Base-by-base conservation (phyloP, 2,113 vertebrate species). In the Formicarius rufipectus region DNA sequence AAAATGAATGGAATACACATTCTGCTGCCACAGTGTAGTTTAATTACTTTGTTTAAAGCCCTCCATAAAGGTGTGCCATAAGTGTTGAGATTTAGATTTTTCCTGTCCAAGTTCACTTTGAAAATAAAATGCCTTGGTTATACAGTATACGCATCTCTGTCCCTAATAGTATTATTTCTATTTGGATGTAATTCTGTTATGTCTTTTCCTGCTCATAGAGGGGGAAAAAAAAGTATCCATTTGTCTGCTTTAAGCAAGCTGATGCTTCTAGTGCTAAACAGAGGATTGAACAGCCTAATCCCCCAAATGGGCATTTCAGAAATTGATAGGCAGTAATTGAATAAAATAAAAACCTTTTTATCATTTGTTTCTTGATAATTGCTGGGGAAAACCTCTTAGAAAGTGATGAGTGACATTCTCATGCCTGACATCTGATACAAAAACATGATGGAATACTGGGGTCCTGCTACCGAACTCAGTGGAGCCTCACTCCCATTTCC, bases 281-380 rank as follows among this genome's bases (percentile, higher is more conserved):
- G 31, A n/a, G 55, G 72, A 37, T 19, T 9, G 7, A n/a, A 31
- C 4, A 55, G 12, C 27, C 15, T 75, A 12, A 66, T 63, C 3
- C 10, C 3, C 25, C 63, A 37, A 49, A 63, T 3, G 0, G 0
- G 2, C 45, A 14, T 22, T 35, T 75, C 4, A 12, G 75, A 69
- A 58, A 25, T 4, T 4, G 24, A 20, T 35, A 49, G 19, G 12
- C 73, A 81, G 30, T 23, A 0, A 31, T 31, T 72, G 19, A 53
- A 67, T 59, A 58, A 71, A 4, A 1, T 56, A 40, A 79, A 85
- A 35, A 9, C 3, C 2, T 20, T 62, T 49, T 44, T 11, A 66
- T 64, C 50, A 63, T 59, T 88, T 52, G 3, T 18, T 35, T 73
- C 25, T 92, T 84, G 12, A 64, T 64, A 73, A 52, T 60, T 60